These are phyloP conservation scores for Apis mellifera DNA, from an alignment of 1,140 invertebrate species.

Conservation along the genomic window DNA sequence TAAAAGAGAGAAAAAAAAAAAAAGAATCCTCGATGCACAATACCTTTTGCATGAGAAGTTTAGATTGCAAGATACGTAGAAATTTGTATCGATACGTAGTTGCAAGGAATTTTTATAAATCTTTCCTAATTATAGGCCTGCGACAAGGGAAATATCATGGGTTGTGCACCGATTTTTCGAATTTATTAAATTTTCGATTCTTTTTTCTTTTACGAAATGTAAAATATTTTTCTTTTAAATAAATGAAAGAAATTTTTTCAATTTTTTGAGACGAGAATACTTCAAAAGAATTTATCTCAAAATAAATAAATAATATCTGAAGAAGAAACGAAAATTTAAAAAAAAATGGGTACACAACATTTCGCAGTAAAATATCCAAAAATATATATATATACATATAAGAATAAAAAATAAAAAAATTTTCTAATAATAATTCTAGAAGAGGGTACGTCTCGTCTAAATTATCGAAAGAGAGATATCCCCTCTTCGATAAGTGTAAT, in stretches of 20 bases:
- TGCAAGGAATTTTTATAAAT: constrained; percentile 18
- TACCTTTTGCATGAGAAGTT: constrained; percentile 34
- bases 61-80: constrained; percentile 42
- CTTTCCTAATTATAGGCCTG: not conserved
- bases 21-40: constrained; percentile 7
- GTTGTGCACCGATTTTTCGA: not conserved
- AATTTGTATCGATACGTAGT: constrained; percentile 24
- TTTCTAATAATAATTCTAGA: too few species aligned
- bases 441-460: too few species aligned
- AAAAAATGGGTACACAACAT: not conserved
- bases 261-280: too few species aligned
- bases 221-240: too few species aligned
- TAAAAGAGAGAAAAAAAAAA: too few species aligned
- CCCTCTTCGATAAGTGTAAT: too few species aligned
- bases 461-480: too few species aligned
- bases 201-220: too few species aligned
- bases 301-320: too few species aligned
- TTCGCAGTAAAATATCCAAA: not conserved
- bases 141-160: not conserved
- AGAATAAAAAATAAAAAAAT: not conserved
- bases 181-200: not conserved
- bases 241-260: too few species aligned
- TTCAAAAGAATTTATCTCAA: too few species aligned
- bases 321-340: not conserved
- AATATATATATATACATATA: too few species aligned